Percentiles rank a stretch among this genome's conserved stretches.
phyloP scores from a whole-genome alignment of 2,888 invertebrate genomes.

The Sycophila texana region DNA sequence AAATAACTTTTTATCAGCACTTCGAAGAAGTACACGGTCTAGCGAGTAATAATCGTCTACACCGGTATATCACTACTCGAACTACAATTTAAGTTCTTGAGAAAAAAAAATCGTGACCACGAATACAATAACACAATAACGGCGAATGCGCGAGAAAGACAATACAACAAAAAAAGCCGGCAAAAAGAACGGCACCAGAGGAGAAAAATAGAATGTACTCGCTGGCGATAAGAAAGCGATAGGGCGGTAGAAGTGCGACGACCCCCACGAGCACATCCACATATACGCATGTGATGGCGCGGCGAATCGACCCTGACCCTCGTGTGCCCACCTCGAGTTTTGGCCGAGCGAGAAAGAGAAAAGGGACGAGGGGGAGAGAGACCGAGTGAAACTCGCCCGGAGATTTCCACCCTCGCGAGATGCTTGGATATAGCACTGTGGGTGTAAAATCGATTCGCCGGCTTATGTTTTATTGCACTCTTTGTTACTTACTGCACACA shows the following conservation, averaged over 20 bases:
- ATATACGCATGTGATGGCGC: not conserved
- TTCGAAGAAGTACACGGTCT: too few species aligned
- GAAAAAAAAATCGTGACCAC: too few species aligned
- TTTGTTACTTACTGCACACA: too few species aligned
- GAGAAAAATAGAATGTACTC: too few species aligned
- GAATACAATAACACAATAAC: too few species aligned
- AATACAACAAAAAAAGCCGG: not conserved
- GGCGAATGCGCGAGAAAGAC: not conserved
- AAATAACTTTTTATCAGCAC: too few species aligned
- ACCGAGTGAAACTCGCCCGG: not conserved
- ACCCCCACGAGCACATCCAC: not conserved
- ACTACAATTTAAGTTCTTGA: too few species aligned
- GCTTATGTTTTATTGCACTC: not conserved
- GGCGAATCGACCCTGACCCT: conserved; percentile 48
- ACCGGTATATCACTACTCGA: too few species aligned
- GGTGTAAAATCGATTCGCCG: too few species aligned
- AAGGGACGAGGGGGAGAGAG: not conserved
- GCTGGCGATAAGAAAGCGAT: conserved; percentile 5
- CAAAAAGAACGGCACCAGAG: not conserved
- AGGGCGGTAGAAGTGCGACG: conserved; percentile 11
- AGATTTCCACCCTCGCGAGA: conserved; percentile 12
- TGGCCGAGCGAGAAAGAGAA: not conserved
- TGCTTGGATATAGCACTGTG: too few species aligned
- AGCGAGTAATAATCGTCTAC: too few species aligned
- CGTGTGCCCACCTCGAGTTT: not conserved